These are phyloP conservation scores for Drosophila dives DNA, from an alignment of 2,888 invertebrate species.

Conservation along the genomic window DNA sequence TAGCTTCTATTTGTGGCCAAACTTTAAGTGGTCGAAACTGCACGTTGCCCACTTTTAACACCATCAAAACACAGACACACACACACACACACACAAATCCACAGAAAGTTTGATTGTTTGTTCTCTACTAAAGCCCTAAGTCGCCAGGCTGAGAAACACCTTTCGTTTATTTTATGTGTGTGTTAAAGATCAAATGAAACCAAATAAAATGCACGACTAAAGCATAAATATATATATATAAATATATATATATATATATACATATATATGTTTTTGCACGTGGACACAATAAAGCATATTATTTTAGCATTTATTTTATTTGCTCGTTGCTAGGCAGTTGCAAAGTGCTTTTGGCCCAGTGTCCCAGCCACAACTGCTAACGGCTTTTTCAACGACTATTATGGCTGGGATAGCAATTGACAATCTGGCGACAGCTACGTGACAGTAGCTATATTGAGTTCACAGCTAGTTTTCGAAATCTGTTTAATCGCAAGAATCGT, in stretches of 20 bases:
- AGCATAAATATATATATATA: background rate
- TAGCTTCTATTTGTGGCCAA: slow-evolving; percentile 8
- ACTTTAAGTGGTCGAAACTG: slow-evolving; percentile 3
- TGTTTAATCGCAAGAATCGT: background rate
- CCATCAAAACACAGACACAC: slow-evolving; percentile 1
- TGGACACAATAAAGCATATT: slow-evolving; percentile 61
- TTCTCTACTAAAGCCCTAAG: slow-evolving; percentile 20
- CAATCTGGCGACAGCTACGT: slow-evolving; percentile 47
- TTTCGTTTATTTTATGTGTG: slow-evolving; percentile 13
- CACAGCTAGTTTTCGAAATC: background rate
- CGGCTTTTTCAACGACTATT: slow-evolving; percentile 19
- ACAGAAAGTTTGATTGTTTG: slow-evolving; percentile 5
- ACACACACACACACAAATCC: slow-evolving; percentile 5
- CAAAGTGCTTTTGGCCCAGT: slow-evolving; percentile 44
- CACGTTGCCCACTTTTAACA: background rate
- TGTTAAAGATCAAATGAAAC: slow-evolving; percentile 44
- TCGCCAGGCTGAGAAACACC: slow-evolving; percentile 43
- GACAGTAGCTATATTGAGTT: slow-evolving; percentile 37
- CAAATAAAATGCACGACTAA: slow-evolving; percentile 43
- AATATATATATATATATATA: background rate
- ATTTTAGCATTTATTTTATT: slow-evolving; percentile 66
- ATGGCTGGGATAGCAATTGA: slow-evolving; percentile 19
- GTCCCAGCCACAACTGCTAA: slow-evolving; percentile 31
- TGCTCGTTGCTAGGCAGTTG: slow-evolving; percentile 39
- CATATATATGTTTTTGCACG: background rate